phyloP scores from a whole-genome alignment of 35 echinoderm and acorn worm genomes.

The Amphiura filiformis region DNA sequence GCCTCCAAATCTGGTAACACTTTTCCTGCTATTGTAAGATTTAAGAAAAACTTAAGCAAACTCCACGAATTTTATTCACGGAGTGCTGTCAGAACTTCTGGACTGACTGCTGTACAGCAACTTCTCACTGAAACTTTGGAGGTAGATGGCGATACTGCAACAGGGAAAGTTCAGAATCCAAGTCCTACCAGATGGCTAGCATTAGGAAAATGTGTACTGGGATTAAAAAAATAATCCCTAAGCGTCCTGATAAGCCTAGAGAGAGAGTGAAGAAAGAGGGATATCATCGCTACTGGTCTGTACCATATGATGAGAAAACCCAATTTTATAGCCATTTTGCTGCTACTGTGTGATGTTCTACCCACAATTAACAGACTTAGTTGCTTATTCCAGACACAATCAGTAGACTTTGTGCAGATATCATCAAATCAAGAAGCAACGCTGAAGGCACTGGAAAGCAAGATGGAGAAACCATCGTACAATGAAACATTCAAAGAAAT shows the following conservation, averaged over 20 bases:
- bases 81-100: slow-evolving; percentile 47
- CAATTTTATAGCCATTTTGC: slow-evolving; percentile 41
- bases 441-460: slow-evolving; percentile 14
- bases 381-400: slow-evolving; percentile 21
- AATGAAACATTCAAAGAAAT: not conserved
- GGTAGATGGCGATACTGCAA: not conserved
- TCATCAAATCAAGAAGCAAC: slow-evolving; percentile 17
- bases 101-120: slow-evolving; percentile 34
- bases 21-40: slow-evolving; percentile 15
- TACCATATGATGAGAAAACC: slow-evolving; percentile 27
- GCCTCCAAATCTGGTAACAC: slow-evolving; percentile 27
- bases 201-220: slow-evolving; percentile 20
- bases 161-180: not conserved
- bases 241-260: slow-evolving; percentile 52
- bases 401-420: slow-evolving; percentile 35
- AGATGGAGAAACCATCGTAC: slow-evolving; percentile 8
- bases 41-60: slow-evolving; percentile 8
- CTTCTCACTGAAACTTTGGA: slow-evolving; percentile 8
- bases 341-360: slow-evolving; percentile 51
- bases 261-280: slow-evolving; percentile 40
- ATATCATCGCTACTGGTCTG: slow-evolving; percentile 22
- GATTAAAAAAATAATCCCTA: slow-evolving; percentile 28
- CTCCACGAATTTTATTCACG: slow-evolving; percentile 36
- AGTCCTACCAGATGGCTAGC: slow-evolving; percentile 32
- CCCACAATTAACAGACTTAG: slow-evolving; percentile 27